phyloP scores from a whole-genome alignment of 2,888 invertebrate genomes.

The Aromia moschata region DNA sequence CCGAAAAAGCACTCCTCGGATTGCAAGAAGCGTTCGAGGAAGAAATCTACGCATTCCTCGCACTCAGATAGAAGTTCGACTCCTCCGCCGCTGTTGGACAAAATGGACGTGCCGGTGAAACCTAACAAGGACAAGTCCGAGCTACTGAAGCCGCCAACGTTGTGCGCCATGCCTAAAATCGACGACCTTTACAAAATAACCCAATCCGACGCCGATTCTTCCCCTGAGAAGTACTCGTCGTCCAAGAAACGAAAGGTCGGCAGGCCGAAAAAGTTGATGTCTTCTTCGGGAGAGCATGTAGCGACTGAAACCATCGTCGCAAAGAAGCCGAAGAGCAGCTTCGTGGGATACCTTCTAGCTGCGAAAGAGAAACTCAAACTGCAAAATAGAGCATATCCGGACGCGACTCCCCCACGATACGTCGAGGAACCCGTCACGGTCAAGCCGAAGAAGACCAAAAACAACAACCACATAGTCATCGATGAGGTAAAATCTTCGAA shows the following conservation, averaged over 20 bases:
- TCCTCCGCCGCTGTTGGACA: constrained; percentile 57
- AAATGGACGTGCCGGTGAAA: constrained; percentile 52
- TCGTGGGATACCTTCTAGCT: constrained; percentile 72
- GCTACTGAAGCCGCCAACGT: constrained; percentile 60
- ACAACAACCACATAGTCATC: constrained; percentile 48
- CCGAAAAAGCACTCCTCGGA: constrained; percentile 63
- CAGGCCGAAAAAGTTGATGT: constrained; percentile 75
- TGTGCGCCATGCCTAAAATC: constrained; percentile 53
- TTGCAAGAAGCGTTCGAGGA: constrained; percentile 64
- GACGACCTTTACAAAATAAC: constrained; percentile 38
- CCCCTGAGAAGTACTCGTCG: constrained; percentile 55
- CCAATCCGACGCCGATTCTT: constrained; percentile 39
- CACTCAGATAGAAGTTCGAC: constrained; percentile 54
- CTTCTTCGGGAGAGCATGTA: constrained; percentile 66
- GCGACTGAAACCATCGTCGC: constrained; percentile 84
- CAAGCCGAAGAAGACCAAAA: constrained; percentile 50
- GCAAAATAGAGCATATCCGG: constrained; percentile 63
- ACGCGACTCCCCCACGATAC: constrained; percentile 65
- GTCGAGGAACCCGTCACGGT: constrained; percentile 55
- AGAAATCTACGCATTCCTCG: constrained; percentile 57
- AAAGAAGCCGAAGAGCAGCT: constrained; percentile 77
- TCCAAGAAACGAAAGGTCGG: constrained; percentile 86
- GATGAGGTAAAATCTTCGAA: constrained; percentile 64
- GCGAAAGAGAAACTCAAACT: constrained; percentile 72
- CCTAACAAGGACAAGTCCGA: constrained; percentile 49